Evolutionary conservation across 1,140 invertebrate species (phyloP), one percentile per base, ranked within the genome.

Genomic region (Oreohelix idahoensis): DNA sequence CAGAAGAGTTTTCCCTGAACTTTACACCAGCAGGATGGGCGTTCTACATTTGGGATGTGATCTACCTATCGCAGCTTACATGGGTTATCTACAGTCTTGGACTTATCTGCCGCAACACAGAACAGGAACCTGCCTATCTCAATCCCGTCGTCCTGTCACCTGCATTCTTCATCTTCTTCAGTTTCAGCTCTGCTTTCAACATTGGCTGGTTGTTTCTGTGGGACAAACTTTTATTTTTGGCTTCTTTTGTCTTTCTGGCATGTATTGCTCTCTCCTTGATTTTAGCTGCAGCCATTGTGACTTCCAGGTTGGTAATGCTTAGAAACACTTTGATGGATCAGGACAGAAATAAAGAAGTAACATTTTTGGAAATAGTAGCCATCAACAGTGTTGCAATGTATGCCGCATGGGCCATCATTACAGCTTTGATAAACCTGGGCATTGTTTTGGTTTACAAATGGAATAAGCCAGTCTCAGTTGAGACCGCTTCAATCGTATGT

Each of bases 381-480:
- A 88, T 92, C 81, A 92, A 92, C 81, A 89, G 91, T 23, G 79
- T 92, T 17, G 36, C 88, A 15, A 85, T 91, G 42, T 92, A 91
- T 83, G 91, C 89, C 0, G 86, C 88, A 11, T 92, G 90, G 90
- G 86, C 87, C 5, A 89, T 88, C 4, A 81, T 92, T 17, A 89
- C 90, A 20, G 86, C 90, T 13, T 80, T 90, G 15, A 66, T 92
- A 4, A 92, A 90, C 77, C 76, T 91, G 66, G 88, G 87, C 1
- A 82, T 90, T 15, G 86, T 87, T 29, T 74, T 90, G 74, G 86
- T 86, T 51, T 90, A 88, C 83, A 70, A 83, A 32, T 71, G 70
- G 66, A 80, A 77, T 66, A 73, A 73, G 17, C 73, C 66, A 39
- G 53, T 88, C 17, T 66, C 38, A 0, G 83, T 86, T 39, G 84